A percentile compares a stretch with the other conserved stretches of the same genome.
phyloP scores from a whole-genome alignment of 2,888 invertebrate species.

The Hydrotaea cyrtoneurina region DNA sequence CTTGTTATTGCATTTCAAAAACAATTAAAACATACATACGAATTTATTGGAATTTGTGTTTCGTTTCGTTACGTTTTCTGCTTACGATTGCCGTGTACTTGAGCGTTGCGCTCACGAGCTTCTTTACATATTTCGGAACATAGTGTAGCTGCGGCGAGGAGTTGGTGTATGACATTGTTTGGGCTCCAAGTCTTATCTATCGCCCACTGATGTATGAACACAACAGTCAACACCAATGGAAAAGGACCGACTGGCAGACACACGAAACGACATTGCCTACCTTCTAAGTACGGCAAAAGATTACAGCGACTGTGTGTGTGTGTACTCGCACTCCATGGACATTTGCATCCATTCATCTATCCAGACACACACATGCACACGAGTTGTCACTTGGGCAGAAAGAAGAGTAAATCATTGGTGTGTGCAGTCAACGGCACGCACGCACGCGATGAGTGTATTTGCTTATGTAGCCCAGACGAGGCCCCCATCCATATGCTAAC shows the following conservation, averaged over 20 bases:
- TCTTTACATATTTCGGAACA: conserved; percentile 30
- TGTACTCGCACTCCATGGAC: not conserved
- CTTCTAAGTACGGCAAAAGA: conserved; percentile 50
- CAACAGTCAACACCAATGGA: conserved; percentile 55
- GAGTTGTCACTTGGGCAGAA: conserved; percentile 56
- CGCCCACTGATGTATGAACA: conserved; percentile 67
- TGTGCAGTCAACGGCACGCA: conserved; percentile 58
- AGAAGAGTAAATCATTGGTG: conserved; percentile 62
- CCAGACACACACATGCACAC: conserved; percentile 21
- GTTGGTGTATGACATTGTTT: not conserved
- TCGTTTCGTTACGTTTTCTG: not conserved
- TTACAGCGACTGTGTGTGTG: conserved; percentile 30
- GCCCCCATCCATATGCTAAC: not conserved
- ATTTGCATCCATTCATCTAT: conserved; percentile 36
- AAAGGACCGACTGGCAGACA: not conserved
- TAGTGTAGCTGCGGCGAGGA: not conserved
- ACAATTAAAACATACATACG: conserved; percentile 65
- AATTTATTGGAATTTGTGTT: conserved; percentile 58
- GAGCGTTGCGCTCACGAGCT: conserved; percentile 51
- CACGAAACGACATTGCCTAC: conserved; percentile 30
- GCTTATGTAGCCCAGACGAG: conserved; percentile 4
- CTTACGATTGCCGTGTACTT: not conserved
- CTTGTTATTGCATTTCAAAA: conserved; percentile 62
- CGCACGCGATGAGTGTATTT: conserved; percentile 57
- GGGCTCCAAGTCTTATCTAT: conserved; percentile 61